A percentile compares a stretch with the other conserved stretches of the same genome.
These are phyloP conservation scores for Petroica traversi DNA, from an alignment of 2,113 vertebrate species.

Conservation along the genomic window DNA sequence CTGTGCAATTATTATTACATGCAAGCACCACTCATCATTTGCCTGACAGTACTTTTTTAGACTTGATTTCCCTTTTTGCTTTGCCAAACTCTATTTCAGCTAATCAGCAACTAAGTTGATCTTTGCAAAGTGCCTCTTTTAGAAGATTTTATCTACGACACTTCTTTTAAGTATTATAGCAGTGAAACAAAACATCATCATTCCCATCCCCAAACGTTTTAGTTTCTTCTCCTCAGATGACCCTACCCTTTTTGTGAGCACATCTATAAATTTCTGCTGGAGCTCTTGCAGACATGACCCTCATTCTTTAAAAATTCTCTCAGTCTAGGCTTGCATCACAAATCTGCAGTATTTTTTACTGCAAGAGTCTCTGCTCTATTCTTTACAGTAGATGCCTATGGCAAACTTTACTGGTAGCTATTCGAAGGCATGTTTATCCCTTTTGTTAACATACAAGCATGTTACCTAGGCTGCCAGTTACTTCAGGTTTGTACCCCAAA, in stretches of 20 bases:
- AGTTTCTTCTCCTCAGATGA: fast-evolving
- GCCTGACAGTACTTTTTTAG: background rate
- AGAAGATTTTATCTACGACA: background rate
- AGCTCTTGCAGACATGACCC: background rate
- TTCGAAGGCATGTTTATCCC: background rate
- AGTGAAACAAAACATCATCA: background rate
- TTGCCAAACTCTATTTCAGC: background rate
- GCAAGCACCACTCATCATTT: background rate
- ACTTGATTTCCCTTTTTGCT: background rate
- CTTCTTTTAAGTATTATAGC: background rate
- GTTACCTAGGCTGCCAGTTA: background rate
- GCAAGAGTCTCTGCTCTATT: background rate
- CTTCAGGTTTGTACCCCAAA: background rate
- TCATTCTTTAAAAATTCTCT: background rate
- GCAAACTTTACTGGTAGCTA: background rate
- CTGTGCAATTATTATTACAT: background rate
- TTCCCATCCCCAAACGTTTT: background rate
- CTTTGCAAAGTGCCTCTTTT: background rate
- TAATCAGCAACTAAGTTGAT: background rate
- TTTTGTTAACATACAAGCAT: background rate
- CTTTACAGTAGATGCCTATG: background rate
- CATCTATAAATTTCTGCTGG: background rate
- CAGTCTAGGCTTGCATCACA: background rate
- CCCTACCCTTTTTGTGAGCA: background rate
- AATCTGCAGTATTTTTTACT: background rate